Conservation (phyloP, 2,113 vertebrate genomes). For the Clarias magur region DNA sequence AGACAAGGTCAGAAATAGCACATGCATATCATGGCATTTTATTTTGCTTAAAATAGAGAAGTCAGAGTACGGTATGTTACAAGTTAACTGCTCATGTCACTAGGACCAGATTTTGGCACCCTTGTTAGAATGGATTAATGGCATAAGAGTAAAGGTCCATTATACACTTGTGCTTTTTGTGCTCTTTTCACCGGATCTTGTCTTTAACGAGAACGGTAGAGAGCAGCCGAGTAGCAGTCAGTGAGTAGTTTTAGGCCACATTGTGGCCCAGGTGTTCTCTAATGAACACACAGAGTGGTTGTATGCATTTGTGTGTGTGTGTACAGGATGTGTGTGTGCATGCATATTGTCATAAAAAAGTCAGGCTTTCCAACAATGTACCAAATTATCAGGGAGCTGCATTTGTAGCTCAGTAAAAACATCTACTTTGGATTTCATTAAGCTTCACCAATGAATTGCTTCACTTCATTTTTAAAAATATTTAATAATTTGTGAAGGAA, state of each 20-base stretch:
- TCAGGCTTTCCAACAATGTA: conserved; percentile 30
- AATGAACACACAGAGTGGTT: conserved; percentile 61
- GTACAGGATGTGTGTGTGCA: background rate
- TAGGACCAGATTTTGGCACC: background rate
- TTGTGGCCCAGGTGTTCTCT: conserved; percentile 70
- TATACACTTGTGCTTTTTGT: conserved; percentile 8
- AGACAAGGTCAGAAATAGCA: background rate
- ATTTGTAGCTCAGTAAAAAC: background rate
- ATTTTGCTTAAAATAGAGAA: background rate
- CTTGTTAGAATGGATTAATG: background rate
- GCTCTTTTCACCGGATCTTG: conserved; percentile 9
- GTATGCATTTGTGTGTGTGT: background rate
- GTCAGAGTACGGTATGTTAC: background rate
- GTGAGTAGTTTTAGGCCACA: conserved; percentile 42
- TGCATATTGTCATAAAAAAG: conserved; percentile 34
- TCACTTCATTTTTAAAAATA: background rate
- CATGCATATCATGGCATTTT: background rate
- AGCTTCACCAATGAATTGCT: background rate
- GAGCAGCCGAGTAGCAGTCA: conserved; percentile 33
- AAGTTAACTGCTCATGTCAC: background rate
- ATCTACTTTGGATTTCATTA: background rate
- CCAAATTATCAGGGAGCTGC: conserved; percentile 9
- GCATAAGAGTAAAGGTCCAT: conserved; percentile 1
- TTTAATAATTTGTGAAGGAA: no score
- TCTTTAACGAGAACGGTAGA: conserved; percentile 45